phyloP scores from a whole-genome alignment of 2,113 vertebrate species.

The Phyllostomus discolor region DNA sequence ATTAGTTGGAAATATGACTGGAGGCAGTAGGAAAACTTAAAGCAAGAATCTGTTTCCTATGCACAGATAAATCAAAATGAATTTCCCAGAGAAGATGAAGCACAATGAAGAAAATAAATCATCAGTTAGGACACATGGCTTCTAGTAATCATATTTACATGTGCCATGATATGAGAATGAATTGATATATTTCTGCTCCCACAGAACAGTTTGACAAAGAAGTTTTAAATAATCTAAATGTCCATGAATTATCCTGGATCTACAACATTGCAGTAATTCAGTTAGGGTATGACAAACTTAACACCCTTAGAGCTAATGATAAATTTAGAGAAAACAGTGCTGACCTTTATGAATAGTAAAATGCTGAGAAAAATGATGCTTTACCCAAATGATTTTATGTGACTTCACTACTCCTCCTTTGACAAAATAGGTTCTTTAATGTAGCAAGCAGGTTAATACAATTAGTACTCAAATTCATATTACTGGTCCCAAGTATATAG shows the following conservation, averaged over 20 bases:
- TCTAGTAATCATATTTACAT: neutral
- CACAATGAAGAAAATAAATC: neutral
- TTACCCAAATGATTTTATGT: neutral
- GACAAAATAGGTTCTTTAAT: neutral
- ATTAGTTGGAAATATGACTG: neutral
- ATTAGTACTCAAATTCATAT: neutral
- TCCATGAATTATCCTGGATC: neutral
- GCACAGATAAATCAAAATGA: neutral
- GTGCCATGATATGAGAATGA: neutral
- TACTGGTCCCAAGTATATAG: neutral
- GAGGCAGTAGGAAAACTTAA: neutral
- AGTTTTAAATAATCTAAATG: conserved; percentile 21
- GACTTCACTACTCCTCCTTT: neutral
- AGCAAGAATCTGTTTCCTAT: neutral
- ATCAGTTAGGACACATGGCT: neutral
- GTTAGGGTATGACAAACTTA: neutral
- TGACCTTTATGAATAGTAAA: neutral
- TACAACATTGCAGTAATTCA: neutral
- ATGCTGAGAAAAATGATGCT: neutral
- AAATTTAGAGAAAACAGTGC: neutral
- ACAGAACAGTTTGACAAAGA: conserved; percentile 12
- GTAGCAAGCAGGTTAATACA: neutral
- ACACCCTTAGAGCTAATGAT: neutral
- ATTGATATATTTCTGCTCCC: neutral
- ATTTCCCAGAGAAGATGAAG: neutral